Conservation (phyloP, 1,140 invertebrate species). For the Drosophila tropicalis region DNA sequence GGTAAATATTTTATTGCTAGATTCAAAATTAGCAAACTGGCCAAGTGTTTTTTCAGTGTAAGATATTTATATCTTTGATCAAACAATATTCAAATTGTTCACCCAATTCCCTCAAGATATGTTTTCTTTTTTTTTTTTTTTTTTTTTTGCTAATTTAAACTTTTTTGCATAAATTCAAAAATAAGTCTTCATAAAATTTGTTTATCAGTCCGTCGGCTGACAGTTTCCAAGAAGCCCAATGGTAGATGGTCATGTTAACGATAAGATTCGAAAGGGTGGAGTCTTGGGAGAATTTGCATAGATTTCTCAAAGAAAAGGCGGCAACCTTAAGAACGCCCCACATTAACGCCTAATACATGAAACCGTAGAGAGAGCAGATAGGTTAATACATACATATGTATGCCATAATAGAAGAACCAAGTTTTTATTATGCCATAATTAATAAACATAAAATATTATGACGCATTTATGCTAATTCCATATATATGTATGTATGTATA, state of each 20-base stretch:
- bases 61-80: neutral
- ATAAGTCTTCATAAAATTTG: neutral
- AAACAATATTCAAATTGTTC: slow-evolving; percentile 40
- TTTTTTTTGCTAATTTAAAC: neutral
- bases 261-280: slow-evolving; percentile 10
- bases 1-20: too few relatives aligned
- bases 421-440: slow-evolving; percentile 57
- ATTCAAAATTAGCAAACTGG: too few relatives aligned
- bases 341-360: neutral
- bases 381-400: neutral
- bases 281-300: slow-evolving; percentile 12
- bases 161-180: slow-evolving; percentile 2
- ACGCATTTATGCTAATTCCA: slow-evolving; percentile 71
- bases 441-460: slow-evolving; percentile 72
- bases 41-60: neutral
- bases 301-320: neutral
- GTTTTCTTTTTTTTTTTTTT: neutral
- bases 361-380: neutral
- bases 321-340: neutral
- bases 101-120: neutral
- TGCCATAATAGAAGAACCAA: neutral
- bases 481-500: too few relatives aligned
- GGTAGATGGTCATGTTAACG: slow-evolving; percentile 2
- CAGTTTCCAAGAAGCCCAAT: slow-evolving; percentile 7
- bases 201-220: slow-evolving; percentile 1